Evolutionary conservation across 1,140 invertebrate genomes (phyloP).

Genomic region (Battus philenor): DNA sequence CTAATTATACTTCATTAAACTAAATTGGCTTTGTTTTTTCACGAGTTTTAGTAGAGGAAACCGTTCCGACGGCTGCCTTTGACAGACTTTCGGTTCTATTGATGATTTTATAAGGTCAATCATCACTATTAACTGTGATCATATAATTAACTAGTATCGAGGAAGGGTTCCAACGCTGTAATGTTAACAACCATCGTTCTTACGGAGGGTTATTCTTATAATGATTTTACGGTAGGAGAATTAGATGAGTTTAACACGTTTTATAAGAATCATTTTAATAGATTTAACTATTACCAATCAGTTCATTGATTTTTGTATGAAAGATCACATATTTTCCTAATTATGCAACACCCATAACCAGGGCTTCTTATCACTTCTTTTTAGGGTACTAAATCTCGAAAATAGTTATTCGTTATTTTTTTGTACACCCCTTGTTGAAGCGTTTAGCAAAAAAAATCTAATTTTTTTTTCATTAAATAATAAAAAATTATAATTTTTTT

Average conservation of each 20-base stretch:
- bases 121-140: constrained; percentile 67
- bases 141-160: constrained; percentile 62
- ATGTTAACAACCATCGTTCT: constrained; percentile 1
- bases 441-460: too few species aligned
- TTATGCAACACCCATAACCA: too few species aligned
- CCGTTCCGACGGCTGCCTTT: constrained; percentile 52
- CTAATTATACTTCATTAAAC: constrained; percentile 68
- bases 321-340: too few species aligned
- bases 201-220: constrained; percentile 4
- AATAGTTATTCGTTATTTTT: too few species aligned
- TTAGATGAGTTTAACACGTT: constrained; percentile 8
- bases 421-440: too few species aligned
- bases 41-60: constrained; percentile 30
- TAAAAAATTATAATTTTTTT: too few species aligned
- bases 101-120: constrained; percentile 72
- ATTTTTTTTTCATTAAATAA: too few species aligned
- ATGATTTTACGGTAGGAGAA: constrained; percentile 19
- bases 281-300: too few species aligned
- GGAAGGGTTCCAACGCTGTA: constrained; percentile 22
- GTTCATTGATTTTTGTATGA: too few species aligned
- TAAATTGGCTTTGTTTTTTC: constrained; percentile 70
- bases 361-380: too few species aligned
- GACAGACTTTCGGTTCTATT: constrained; percentile 58
- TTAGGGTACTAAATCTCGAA: too few species aligned
- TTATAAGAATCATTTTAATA: too few species aligned